Evolutionary conservation across 1,140 invertebrate species (phyloP), one percentile per base, ranked within the genome.

Genomic region (Frieseomelitta varia): DNA sequence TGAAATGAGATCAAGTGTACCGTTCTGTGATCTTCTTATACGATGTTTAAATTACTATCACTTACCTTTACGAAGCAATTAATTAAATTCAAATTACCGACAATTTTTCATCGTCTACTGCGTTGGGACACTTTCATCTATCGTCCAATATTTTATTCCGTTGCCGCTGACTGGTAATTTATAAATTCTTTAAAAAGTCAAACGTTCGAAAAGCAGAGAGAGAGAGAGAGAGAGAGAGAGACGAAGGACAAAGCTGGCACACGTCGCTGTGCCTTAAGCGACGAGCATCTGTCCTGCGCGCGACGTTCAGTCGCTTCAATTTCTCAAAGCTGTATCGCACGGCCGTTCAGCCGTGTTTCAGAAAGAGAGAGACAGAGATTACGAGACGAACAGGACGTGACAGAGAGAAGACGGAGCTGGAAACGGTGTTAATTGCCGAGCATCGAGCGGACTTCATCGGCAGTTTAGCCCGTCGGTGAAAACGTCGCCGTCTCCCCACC

Each of bases 401-500:
- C 47, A 21, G 51, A 63, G 56, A 56, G 6, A 83, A 17, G 15
- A 19, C 47, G 47, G 15, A 51, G n/a, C 17, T 56, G 76, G 53
- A 55, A 84, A 84, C 56, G 77, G 76, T 79, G 76, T 84, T 84
- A 84, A 84, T 84, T 84, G 76, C 82, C 56, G 68, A 71, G 76
- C 68, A 71, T 69, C 58, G 65, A 39, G 30, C 67, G 27, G 76
- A 56, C 68, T 21, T 72, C 82, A 73, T 79, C 74, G 67, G 30
- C 11, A 51, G 55, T 39, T 69, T 6, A 53, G 39, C 39, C 6
- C 24, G 24, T 24, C 47, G 51, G 34, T 14, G 71, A 61, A 65
- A 75, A 75, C 19, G 39, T 39, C 24, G 80, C 21, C 30, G 53
- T 19, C 55, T n/a, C n/a, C n/a, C n/a, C n/a, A n/a, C n/a, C n/a